Evolutionary conservation across 2,797 vertebrate species (phyloP).

Genomic region (Gobio occitaniae): DNA sequence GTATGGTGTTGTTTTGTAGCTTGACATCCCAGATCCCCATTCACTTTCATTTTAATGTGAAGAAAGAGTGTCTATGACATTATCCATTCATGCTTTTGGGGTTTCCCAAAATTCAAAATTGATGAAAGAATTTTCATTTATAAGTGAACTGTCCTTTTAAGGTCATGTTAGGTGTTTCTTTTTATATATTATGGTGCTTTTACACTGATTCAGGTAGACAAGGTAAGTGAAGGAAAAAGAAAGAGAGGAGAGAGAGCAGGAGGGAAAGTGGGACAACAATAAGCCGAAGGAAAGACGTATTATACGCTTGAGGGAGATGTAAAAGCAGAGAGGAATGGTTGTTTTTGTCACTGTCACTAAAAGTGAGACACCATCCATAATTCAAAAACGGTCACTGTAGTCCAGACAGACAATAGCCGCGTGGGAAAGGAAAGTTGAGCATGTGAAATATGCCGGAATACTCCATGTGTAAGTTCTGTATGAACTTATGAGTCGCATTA

Average conservation of each 20-base stretch:
- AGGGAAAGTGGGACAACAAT: slow-evolving; percentile 31
- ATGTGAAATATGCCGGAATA: not conserved
- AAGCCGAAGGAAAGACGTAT: slow-evolving; percentile 16
- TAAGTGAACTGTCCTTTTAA: not conserved
- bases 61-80: not conserved
- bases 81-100: not conserved
- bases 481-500: not conserved
- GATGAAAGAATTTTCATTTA: not conserved
- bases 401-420: slow-evolving; percentile 30
- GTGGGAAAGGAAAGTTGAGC: slow-evolving; percentile 3
- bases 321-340: slow-evolving; percentile 34
- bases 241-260: slow-evolving; percentile 5
- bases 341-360: slow-evolving; percentile 52
- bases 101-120: not conserved
- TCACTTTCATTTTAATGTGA: not conserved
- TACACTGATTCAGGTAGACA: slow-evolving; percentile 23
- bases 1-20: not conserved
- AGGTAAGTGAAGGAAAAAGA: slow-evolving; percentile 9
- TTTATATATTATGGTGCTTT: slow-evolving; percentile 21
- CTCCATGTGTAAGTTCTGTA: not conserved
- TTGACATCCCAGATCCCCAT: not conserved
- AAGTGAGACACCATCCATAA: slow-evolving; percentile 60
- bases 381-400: slow-evolving; percentile 47
- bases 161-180: slow-evolving; percentile 20
- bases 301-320: slow-evolving; percentile 39